Evolutionary conservation across 2,797 vertebrate genomes (phyloP).

Genomic region (Mallotus villosus): DNA sequence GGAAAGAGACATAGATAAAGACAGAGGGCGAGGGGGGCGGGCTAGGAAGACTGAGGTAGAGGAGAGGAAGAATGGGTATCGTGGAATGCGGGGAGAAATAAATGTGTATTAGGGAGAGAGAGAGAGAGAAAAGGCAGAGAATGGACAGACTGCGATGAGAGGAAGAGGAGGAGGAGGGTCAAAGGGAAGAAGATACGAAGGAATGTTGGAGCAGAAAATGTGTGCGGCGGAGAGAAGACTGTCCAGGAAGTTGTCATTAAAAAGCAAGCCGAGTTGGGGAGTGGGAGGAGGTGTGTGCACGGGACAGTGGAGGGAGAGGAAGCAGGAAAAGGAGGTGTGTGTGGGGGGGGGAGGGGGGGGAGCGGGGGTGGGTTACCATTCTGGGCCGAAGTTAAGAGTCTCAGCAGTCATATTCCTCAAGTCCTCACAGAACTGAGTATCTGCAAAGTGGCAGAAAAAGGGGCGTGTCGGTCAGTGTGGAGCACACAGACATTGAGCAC

Average conservation of each 20-base stretch:
- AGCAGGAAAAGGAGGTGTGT: not conserved
- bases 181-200: not conserved
- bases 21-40: not conserved
- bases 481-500: not conserved
- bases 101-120: not conserved
- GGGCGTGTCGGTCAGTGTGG: not conserved
- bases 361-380: constrained; percentile 77
- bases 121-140: not conserved
- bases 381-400: constrained; percentile 95
- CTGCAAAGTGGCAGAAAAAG: constrained; percentile 40
- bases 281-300: not conserved
- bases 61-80: not conserved
- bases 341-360: not conserved
- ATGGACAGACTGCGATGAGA: not conserved
- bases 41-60: not conserved
- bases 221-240: not conserved
- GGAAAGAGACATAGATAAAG: constrained; percentile 14
- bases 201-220: not conserved
- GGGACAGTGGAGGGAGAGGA: not conserved
- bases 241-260: too few species aligned
- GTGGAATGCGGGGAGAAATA: too few species aligned
- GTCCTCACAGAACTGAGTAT: constrained; percentile 78
- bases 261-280: not conserved
- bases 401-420: constrained; percentile 91
- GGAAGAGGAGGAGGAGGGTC: not conserved